Evolutionary conservation across 2,113 vertebrate species (phyloP).

Genomic region (Anarrhichthys ocellatus): DNA sequence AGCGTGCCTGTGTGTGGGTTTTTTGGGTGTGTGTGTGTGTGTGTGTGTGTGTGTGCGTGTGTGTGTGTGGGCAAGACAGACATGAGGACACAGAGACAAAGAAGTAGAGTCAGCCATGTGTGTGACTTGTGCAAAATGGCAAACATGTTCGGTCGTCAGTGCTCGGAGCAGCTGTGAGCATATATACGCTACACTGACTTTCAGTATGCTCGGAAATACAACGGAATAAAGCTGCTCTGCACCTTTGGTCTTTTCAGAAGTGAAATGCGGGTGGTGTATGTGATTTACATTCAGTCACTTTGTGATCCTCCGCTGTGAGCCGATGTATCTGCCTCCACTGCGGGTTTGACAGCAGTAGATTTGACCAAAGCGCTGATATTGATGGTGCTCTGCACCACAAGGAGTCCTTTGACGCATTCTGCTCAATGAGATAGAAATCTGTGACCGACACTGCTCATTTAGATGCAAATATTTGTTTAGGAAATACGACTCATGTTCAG

Average conservation of each 20-base stretch:
- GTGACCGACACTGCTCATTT: constrained; percentile 3
- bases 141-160: constrained; percentile 60
- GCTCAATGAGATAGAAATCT: constrained; percentile 34
- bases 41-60: constrained; percentile 5
- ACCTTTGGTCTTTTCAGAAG: constrained; percentile 44
- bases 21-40: constrained; percentile 18
- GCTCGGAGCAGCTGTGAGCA: constrained; percentile 71
- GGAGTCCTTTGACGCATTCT: constrained; percentile 26
- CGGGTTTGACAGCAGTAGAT: constrained; percentile 27
- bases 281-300: constrained; percentile 23
- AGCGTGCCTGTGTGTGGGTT: constrained; percentile 9
- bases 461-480: constrained; percentile 47
- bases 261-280: constrained; percentile 18
- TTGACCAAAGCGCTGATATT: constrained; percentile 29
- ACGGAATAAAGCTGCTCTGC: constrained; percentile 30
- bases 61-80: constrained; percentile 43
- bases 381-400: constrained; percentile 52
- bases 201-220: constrained; percentile 36
- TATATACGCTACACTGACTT: constrained; percentile 65
- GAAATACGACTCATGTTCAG: constrained; percentile 11
- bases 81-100: constrained; percentile 55
- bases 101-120: constrained; percentile 66
- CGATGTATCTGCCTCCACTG: constrained; percentile 16
- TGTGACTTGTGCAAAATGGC: constrained; percentile 65
- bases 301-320: constrained; percentile 19